phyloP scores from a whole-genome alignment of 2,113 vertebrate species.

The Pavo muticus region DNA sequence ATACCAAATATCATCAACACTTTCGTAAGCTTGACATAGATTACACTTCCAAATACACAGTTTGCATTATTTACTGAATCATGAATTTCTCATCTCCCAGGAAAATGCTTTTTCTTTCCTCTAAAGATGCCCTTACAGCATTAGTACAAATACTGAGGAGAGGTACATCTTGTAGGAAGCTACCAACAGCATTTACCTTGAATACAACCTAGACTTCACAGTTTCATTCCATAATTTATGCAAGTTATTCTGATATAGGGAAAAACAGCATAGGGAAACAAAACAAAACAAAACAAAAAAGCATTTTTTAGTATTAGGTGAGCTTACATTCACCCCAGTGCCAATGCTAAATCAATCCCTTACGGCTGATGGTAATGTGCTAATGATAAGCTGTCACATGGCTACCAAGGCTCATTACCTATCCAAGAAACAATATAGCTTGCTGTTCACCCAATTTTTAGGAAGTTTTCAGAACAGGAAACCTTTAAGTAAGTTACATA shows the following conservation, averaged over 20 bases:
- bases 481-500: rapidly evolving
- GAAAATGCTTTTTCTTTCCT: neutral
- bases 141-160: neutral
- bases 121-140: neutral
- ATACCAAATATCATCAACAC: conserved; percentile 39
- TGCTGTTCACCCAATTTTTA: neutral
- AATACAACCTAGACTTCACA: neutral
- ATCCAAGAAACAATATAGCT: neutral
- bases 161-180: neutral
- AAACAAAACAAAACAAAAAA: too few species aligned
- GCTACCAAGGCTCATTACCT: neutral
- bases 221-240: neutral
- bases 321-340: neutral
- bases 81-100: neutral
- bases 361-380: neutral
- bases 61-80: neutral
- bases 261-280: neutral
- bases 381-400: neutral
- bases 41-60: neutral
- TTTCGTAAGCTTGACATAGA: neutral
- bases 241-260: neutral
- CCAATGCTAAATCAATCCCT: neutral
- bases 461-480: neutral
- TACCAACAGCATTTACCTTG: neutral
- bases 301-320: neutral